Base-by-base conservation (phyloP, 2,113 vertebrate species). In the Trogon surrucura region DNA sequence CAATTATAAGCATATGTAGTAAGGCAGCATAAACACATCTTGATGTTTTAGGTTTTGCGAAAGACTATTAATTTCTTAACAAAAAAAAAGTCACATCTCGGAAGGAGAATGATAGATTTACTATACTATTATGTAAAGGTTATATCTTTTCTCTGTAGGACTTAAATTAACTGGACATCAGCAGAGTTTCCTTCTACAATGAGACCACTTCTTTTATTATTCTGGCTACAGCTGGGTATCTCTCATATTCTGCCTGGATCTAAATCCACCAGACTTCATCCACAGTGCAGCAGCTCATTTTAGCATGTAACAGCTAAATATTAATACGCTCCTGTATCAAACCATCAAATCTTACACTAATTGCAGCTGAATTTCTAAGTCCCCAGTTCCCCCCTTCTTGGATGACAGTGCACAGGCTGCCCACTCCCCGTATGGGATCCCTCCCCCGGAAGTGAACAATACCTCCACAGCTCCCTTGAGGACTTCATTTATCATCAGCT, bases 111-210 rank as follows among this genome's bases (percentile, higher is more conserved):
- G 45, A 87, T 53, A 74, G 29, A 93, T 84, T 90, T 92, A 87
- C 87, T 85, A 85, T 61, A 34, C 23, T 41, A 6, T 80, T 82
- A 65, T 64, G 41, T 74, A 82, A 81, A 82, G 18, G 18, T 64
- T 85, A 30, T 38, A 44, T 44, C 11, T 45, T 74, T 88, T 75
- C 67, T 38, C 47, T 67, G 48, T 18, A 60, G 73, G 18, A 93
- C 84, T 92, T 75, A 86, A 86, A 80, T 82, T 72, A 90, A 84
- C 64, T 84, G 75, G 72, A 91, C 69, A 86, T 54, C 51, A 86
- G 44, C 11, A 20, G 3, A 57, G 34, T 53, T 91, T 45, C 20
- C 23, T 92, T 88, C 30, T 11, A n/a, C 23, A 72, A 6, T 36
- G 18, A 75, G 84, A 69, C 38, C 38, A 87, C 44, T 78, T 90